A percentile compares a stretch with the other conserved stretches of the same genome.
Conservation (phyloP, 2,797 vertebrate species). For the Carcharodon carcharias region DNA sequence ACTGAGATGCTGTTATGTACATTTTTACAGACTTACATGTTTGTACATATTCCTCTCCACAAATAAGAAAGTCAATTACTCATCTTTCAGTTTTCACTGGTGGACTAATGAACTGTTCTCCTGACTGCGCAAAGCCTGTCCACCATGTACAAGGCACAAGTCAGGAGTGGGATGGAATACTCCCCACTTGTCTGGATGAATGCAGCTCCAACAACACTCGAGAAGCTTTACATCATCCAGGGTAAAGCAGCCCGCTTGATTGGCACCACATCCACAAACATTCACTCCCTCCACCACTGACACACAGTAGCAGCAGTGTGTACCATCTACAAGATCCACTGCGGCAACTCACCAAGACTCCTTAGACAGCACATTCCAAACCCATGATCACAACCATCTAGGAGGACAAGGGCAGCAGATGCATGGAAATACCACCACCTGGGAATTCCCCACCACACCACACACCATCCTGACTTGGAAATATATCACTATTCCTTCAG, state of each 20-base stretch:
- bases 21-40: background rate
- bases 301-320: background rate
- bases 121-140: background rate
- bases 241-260: too few species aligned
- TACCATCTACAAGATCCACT: background rate
- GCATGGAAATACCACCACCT: background rate
- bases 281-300: background rate
- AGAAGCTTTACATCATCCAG: too few species aligned
- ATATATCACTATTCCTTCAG: background rate
- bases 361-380: background rate
- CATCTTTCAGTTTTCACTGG: background rate
- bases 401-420: background rate
- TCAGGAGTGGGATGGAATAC: background rate
- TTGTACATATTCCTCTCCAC: background rate
- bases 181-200: background rate
- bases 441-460: background rate
- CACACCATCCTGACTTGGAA: background rate
- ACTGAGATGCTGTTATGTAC: background rate
- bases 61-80: background rate
- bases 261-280: background rate
- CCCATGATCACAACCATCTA: background rate
- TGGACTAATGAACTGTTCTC: background rate
- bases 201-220: too few species aligned
- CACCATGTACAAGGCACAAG: background rate
- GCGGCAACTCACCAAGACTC: background rate